Evolutionary conservation across 2,888 invertebrate species (phyloP).

Genomic region (Hydriomena furcata): DNA sequence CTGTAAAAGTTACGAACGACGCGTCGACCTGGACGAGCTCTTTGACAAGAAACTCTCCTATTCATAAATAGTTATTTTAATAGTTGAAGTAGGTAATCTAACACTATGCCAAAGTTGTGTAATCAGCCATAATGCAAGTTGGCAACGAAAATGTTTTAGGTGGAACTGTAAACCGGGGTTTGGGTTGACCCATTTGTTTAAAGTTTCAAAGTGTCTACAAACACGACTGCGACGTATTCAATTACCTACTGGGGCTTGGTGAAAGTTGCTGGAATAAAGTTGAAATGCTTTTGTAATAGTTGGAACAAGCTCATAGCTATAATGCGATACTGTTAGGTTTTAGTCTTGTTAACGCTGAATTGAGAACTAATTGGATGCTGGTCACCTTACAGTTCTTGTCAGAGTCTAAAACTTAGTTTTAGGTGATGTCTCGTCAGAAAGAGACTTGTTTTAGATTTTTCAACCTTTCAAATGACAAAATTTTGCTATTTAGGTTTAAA

Average conservation of each 20-base stretch:
- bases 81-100: constrained; percentile 1
- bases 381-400: no score
- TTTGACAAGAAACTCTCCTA: no score
- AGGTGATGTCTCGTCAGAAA: no score
- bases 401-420: no score
- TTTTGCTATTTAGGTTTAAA: no score
- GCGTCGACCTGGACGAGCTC: no score
- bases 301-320: no score
- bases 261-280: not conserved
- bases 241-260: constrained; percentile 16
- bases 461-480: no score
- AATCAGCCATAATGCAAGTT: constrained; percentile 20
- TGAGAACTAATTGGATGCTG: no score
- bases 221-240: constrained; percentile 26
- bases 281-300: not conserved
- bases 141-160: constrained; percentile 24
- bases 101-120: constrained; percentile 19
- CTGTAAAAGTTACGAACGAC: no score
- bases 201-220: constrained; percentile 33
- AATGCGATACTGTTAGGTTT: not conserved
- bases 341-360: not conserved
- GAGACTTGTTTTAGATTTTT: no score
- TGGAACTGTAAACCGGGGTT: constrained; percentile 29
- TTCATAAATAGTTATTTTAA: not conserved
- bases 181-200: constrained; percentile 32